phyloP scores from a whole-genome alignment of 1,140 invertebrate genomes.

The Prorops nasuta region DNA sequence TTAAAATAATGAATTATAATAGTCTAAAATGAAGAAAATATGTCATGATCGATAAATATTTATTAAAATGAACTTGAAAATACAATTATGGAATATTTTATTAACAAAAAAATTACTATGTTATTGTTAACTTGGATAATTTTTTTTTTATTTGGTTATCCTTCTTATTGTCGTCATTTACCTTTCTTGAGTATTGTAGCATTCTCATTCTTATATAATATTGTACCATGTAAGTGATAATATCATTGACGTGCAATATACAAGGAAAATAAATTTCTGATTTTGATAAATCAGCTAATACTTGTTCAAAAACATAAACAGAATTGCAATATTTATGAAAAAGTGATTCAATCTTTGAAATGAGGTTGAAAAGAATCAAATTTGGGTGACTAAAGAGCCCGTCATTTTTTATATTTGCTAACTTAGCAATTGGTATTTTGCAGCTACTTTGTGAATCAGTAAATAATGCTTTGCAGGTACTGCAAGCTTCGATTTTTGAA shows the following conservation, averaged over 20 bases:
- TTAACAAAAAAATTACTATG: too few relatives aligned
- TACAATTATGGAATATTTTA: too few relatives aligned
- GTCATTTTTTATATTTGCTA: background rate
- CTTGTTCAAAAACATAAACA: slow-evolving; percentile 3
- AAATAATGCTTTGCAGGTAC: background rate
- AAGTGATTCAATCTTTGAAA: slow-evolving; percentile 5
- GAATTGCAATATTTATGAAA: slow-evolving; percentile 13
- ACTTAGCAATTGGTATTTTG: background rate
- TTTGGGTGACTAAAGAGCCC: slow-evolving; percentile 2
- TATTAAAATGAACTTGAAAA: too few relatives aligned
- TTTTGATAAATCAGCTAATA: slow-evolving; percentile 7
- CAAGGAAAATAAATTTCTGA: slow-evolving; percentile 11
- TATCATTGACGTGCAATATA: slow-evolving; percentile 6
- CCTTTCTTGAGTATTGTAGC: slow-evolving; percentile 3
- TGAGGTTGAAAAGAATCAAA: slow-evolving; percentile 4
- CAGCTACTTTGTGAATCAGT: background rate
- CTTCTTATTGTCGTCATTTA: slow-evolving; percentile 11
- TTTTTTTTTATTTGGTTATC: slow-evolving; percentile 13
- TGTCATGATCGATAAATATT: too few relatives aligned
- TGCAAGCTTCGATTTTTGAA: background rate
- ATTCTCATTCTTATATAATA: slow-evolving; percentile 9
- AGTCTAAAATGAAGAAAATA: too few relatives aligned
- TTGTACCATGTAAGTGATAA: slow-evolving; percentile 3
- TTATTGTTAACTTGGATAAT: slow-evolving; percentile 16
- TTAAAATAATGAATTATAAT: too few relatives aligned